Evolutionary conservation across 2,113 vertebrate genomes (phyloP).

Genomic region (Falcunculus frontatus): DNA sequence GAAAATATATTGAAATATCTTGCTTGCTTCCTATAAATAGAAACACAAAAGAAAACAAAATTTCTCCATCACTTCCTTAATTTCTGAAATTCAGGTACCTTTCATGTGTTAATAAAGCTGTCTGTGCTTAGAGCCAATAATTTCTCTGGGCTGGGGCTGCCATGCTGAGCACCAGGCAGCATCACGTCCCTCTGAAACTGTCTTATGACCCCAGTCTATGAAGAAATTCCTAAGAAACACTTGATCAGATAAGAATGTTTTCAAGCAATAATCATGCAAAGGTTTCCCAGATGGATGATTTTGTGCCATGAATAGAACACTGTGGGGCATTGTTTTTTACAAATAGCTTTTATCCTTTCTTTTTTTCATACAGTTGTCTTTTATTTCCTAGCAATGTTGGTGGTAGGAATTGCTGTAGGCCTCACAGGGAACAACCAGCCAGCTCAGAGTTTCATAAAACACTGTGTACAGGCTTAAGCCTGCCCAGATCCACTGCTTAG

Average conservation of each 20-base stretch:
- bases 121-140: not conserved
- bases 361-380: not conserved
- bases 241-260: slow-evolving; percentile 53
- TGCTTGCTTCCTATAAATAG: not conserved
- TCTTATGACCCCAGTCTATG: not conserved
- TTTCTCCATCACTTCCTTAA: not conserved
- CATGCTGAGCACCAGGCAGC: not conserved
- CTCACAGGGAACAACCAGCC: slow-evolving; percentile 51
- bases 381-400: slow-evolving; percentile 13
- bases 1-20: not conserved
- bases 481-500: not conserved
- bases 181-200: not conserved
- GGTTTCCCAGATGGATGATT: slow-evolving; percentile 35
- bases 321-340: not conserved
- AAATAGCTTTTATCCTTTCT: not conserved
- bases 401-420: slow-evolving; percentile 52
- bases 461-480: not conserved
- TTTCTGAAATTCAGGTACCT: not conserved
- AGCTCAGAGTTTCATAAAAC: slow-evolving; percentile 22
- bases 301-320: slow-evolving; percentile 33
- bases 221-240: slow-evolving; percentile 14
- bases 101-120: not conserved
- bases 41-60: not conserved
- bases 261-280: slow-evolving; percentile 29
- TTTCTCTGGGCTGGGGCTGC: not conserved